A percentile compares a stretch with the other conserved stretches of the same genome.
phyloP scores from a whole-genome alignment of 2,113 vertebrate species.

The Microcebus jonahi region DNA sequence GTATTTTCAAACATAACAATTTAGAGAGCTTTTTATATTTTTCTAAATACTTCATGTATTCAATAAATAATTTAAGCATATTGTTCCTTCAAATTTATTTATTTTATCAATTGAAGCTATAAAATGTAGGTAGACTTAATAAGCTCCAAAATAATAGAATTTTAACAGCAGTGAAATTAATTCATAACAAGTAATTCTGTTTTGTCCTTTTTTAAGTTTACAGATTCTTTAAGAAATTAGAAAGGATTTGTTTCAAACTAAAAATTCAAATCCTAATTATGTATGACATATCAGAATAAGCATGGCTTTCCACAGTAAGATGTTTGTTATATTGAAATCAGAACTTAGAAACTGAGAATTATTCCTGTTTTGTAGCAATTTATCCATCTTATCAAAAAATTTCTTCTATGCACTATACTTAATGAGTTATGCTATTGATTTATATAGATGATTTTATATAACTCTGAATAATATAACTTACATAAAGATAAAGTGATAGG shows the following conservation, averaged over 20 bases:
- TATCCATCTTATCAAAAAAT: background rate
- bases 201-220: background rate
- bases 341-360: background rate
- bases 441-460: constrained; percentile 3
- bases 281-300: background rate
- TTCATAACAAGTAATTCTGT: background rate
- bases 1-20: background rate
- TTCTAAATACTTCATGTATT: background rate
- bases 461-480: constrained; percentile 1
- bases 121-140: background rate
- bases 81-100: background rate
- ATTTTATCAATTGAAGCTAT: background rate
- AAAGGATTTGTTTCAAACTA: background rate
- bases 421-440: background rate
- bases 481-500: background rate
- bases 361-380: constrained; percentile 8
- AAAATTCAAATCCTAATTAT: background rate
- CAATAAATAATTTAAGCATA: background rate
- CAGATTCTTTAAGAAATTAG: background rate
- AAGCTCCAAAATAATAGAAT: background rate
- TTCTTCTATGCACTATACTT: constrained; percentile 1
- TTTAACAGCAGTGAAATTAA: constrained; percentile 25
- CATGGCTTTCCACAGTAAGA: background rate
- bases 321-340: background rate
- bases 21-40: background rate